phyloP scores from a whole-genome alignment of 1,140 invertebrate genomes.

The Brachionus plicatilis region DNA sequence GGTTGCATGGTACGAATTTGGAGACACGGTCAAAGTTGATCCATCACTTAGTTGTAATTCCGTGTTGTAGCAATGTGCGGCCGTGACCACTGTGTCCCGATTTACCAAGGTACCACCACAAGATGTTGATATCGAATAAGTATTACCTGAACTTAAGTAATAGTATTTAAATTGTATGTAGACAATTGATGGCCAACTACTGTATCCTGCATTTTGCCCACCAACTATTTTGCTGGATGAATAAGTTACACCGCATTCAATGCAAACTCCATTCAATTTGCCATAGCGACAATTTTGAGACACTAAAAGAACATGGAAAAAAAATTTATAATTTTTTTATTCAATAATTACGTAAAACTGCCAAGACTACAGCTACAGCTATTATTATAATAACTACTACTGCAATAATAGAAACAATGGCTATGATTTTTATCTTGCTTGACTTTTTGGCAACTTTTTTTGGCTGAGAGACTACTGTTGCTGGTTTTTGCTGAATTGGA shows the following conservation, averaged over 20 bases:
- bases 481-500: background rate
- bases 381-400: background rate
- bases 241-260: constrained; percentile 21
- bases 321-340: background rate
- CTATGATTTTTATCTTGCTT: background rate
- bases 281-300: background rate
- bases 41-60: background rate
- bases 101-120: constrained; percentile 73
- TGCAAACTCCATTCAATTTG: background rate
- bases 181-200: constrained; percentile 22
- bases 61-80: constrained; percentile 63
- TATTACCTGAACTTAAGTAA: background rate
- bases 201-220: background rate
- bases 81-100: constrained; percentile 66
- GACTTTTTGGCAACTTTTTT: background rate
- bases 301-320: background rate
- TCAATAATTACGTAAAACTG: background rate
- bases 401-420: background rate
- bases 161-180: background rate
- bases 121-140: background rate
- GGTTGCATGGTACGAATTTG: constrained; percentile 4
- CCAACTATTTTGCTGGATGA: background rate
- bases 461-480: background rate
- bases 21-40: background rate
- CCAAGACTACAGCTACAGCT: background rate